Conservation (phyloP, 2,888 invertebrate species). For the Melipona bicolor region DNA sequence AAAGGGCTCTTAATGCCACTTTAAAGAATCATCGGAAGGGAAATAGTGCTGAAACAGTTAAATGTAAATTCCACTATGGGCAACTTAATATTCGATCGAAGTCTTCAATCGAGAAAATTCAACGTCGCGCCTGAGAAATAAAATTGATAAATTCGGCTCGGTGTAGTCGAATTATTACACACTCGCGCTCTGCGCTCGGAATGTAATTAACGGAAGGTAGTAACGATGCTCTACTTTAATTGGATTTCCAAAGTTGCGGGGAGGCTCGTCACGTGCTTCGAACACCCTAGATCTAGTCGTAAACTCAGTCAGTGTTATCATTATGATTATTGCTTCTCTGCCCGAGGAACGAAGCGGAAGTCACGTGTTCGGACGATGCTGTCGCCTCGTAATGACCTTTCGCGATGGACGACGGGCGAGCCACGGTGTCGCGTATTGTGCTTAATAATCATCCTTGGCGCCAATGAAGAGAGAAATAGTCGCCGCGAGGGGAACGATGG, state of each 20-base stretch:
- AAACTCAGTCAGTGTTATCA: slow-evolving; percentile 6
- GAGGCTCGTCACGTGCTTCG: slow-evolving; percentile 5
- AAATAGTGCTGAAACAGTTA: not conserved
- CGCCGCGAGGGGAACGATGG: not conserved
- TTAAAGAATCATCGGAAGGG: not conserved
- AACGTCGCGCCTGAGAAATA: not conserved
- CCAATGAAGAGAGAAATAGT: slow-evolving; percentile 36
- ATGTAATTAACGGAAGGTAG: not conserved
- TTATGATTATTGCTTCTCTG: slow-evolving; percentile 4
- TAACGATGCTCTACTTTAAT: not conserved
- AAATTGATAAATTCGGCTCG: not conserved
- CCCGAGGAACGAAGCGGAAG: not conserved
- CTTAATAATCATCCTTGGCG: slow-evolving; percentile 16
- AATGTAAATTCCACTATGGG: not conserved
- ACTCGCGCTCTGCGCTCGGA: not conserved
- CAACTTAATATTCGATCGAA: not conserved
- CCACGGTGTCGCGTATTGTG: not conserved
- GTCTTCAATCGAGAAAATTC: not conserved
- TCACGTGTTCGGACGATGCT: slow-evolving; percentile 6
- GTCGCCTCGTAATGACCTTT: slow-evolving; percentile 26
- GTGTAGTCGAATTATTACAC: not conserved
- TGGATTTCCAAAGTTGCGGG: not conserved
- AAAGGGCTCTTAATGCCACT: not conserved
- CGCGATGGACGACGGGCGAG: not conserved
- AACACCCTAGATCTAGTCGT: not conserved